Base-by-base conservation (phyloP, 2,888 invertebrate genomes). In the Acanthosepion pharaonis region DNA sequence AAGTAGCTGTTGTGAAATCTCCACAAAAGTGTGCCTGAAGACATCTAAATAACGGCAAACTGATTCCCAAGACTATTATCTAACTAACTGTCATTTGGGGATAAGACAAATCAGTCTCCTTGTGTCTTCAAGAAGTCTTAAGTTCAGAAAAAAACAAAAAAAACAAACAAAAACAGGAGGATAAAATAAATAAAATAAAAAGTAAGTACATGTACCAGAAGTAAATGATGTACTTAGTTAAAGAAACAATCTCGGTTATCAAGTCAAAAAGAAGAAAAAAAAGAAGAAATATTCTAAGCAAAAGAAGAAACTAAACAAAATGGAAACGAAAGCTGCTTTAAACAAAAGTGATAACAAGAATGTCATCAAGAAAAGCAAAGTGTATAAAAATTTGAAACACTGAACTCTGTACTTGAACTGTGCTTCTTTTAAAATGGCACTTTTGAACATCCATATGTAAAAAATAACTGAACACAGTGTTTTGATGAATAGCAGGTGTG, bases 401-500 rank as follows among this genome's bases (percentile, higher is more conserved):
- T 78, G 78, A 78, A n/a, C n/a, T 78, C 15, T n/a, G 18, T 78
- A 33, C n/a, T 78, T 78, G n/a, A 78, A 78, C 78, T 78, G 3
- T 78, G 9, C 15, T 78, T n/a, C 78, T n/a, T 15, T 33, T 5
- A 78, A 78, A 78, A 78, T 78, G 78, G n/a, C 78, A 78, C n/a
- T 15, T 5, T 78, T 78, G 78, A 78, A 78, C 78, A n/a, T 11
- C n/a, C 78, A 78, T 78, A 78, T n/a, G n/a, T 78, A n/a, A n/a
- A 78, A 78, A 78, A 33, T 42, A 78, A 78, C n/a, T 78, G n/a
- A 33, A 78, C 18, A 78, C n/a, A 33, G 78, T 78, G 78, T 78
- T 78, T 78, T n/a, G n/a, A 78, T 78, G 78, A 78, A 33, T 78
- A 78, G 78, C 78, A 78, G 78, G 78, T 78, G 78, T 78, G 78